These are phyloP conservation scores for Phyllostomus hastatus DNA, from an alignment of 2,113 vertebrate species.

Conservation along the genomic window DNA sequence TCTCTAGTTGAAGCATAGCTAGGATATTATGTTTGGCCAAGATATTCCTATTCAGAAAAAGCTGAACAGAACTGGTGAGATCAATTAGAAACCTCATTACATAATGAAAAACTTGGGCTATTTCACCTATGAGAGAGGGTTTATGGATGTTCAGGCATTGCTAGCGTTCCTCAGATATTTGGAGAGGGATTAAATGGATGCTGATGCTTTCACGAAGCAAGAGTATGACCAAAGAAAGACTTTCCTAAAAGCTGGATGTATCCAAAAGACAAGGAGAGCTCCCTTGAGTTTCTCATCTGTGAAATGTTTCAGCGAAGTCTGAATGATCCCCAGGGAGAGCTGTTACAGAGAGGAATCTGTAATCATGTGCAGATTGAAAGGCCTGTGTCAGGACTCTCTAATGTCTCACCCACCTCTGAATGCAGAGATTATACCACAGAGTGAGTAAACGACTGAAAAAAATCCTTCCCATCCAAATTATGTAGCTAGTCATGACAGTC, in stretches of 20 bases:
- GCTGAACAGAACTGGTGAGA: constrained; percentile 32
- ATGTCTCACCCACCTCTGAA: not conserved
- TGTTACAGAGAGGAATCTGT: not conserved
- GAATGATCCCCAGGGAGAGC: not conserved
- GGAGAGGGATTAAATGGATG: constrained; percentile 66
- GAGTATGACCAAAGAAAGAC: constrained; percentile 51
- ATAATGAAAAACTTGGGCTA: constrained; percentile 70
- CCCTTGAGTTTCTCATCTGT: not conserved
- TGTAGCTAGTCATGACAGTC: not conserved
- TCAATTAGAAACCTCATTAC: constrained; percentile 66
- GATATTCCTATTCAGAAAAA: constrained; percentile 56
- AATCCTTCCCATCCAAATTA: not conserved
- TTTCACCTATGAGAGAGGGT: constrained; percentile 67
- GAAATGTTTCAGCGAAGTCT: not conserved
- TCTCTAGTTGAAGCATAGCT: not conserved
- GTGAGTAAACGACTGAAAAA: not conserved
- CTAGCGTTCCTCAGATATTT: constrained; percentile 72
- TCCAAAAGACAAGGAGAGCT: not conserved
- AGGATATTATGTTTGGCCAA: constrained; percentile 46
- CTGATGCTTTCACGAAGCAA: constrained; percentile 56
- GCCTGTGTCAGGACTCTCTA: not conserved
- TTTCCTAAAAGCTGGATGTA: constrained; percentile 18
- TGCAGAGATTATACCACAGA: not conserved
- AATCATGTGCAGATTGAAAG: not conserved
- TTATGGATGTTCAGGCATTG: constrained; percentile 69